Evolutionary conservation across 2,888 invertebrate species (phyloP).

Genomic region (Calliscelio sp.): DNA sequence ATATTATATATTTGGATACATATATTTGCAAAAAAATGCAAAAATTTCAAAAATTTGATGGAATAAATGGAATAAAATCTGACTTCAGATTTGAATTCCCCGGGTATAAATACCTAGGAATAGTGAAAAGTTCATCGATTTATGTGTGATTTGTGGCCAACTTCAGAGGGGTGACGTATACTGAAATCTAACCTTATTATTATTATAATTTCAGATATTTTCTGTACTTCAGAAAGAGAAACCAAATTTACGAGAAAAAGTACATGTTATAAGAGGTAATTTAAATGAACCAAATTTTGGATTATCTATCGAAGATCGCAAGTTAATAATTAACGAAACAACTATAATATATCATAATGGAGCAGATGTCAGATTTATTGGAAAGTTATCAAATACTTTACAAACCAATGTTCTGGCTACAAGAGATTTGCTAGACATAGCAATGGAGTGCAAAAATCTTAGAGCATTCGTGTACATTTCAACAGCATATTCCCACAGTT

Average conservation of each 20-base stretch:
- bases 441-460: conserved; percentile 75
- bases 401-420: conserved; percentile 78
- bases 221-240: background rate
- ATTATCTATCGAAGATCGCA: conserved; percentile 72
- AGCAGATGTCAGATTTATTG: conserved; percentile 71
- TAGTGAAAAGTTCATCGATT: too few species aligned
- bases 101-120: too few species aligned
- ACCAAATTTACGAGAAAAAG: background rate
- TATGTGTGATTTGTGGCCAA: too few species aligned
- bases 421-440: conserved; percentile 77
- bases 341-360: conserved; percentile 80
- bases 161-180: too few species aligned
- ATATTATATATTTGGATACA: too few species aligned
- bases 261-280: background rate
- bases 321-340: conserved; percentile 70
- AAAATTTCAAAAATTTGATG: too few species aligned
- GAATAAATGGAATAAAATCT: too few species aligned
- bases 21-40: too few species aligned
- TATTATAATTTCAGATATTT: too few species aligned
- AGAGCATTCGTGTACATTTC: conserved; percentile 78
- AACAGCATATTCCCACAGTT: conserved; percentile 78
- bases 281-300: conserved; percentile 68
- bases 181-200: too few species aligned
- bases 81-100: too few species aligned
- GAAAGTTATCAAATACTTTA: conserved; percentile 69